Percentiles rank a stretch among this genome's conserved stretches.
Evolutionary conservation across 2,888 invertebrate genomes (phyloP).

Genomic region (Sicus ferrugineus): DNA sequence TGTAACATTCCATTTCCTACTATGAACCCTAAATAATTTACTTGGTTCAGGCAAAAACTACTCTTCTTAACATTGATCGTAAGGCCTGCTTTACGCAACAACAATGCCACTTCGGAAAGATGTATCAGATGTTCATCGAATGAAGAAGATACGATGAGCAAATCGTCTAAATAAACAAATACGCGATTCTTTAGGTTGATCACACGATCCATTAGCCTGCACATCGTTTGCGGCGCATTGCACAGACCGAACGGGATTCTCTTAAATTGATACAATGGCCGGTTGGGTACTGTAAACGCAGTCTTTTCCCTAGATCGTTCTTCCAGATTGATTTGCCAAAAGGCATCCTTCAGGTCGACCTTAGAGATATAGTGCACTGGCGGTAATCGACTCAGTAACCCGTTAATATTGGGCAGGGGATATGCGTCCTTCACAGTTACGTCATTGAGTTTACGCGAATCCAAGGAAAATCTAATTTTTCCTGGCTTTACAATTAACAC

Average conservation of each 20-base stretch:
- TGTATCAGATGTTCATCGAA: no score
- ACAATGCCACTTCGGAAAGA: no score
- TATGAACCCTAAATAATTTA: slow-evolving; percentile 8
- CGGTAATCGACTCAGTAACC: background rate
- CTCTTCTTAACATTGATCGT: background rate
- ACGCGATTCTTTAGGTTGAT: slow-evolving; percentile 3
- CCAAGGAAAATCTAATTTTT: slow-evolving; percentile 27
- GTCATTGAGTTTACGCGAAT: slow-evolving; percentile 23
- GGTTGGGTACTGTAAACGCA: background rate
- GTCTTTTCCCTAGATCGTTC: background rate
- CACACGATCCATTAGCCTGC: no score
- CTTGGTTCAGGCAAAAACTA: background rate
- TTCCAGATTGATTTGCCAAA: slow-evolving; percentile 7
- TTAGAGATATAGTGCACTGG: slow-evolving; percentile 2
- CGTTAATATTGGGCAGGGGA: slow-evolving; percentile 3
- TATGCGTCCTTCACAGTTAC: slow-evolving; percentile 19
- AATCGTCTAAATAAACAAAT: slow-evolving; percentile 24
- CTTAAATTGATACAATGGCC: background rate
- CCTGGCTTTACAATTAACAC: slow-evolving; percentile 24
- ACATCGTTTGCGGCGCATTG: no score
- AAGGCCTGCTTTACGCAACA: slow-evolving; percentile 11
- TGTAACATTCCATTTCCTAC: slow-evolving; percentile 15
- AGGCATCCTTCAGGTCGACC: slow-evolving; percentile 16
- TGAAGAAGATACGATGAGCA: no score
- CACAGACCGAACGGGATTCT: no score